Conservation (phyloP, 23 tunicate genomes). For the Corella eumyota region DNA sequence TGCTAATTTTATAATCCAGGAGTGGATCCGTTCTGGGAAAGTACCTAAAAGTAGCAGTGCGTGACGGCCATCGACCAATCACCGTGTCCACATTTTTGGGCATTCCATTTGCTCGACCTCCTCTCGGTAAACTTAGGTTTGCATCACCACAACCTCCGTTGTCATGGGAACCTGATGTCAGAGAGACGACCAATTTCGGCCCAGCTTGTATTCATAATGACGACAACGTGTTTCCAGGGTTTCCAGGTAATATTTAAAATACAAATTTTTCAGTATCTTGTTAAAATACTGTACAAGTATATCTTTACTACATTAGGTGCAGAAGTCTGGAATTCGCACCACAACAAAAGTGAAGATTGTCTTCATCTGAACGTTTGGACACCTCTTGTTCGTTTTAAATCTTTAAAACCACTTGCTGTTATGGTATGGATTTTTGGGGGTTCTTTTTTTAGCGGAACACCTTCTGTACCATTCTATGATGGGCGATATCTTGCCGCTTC, state of each 20-base stretch:
- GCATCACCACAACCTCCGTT: slow-evolving; percentile 26
- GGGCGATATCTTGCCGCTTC: slow-evolving; percentile 52
- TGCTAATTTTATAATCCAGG: too few relatives aligned
- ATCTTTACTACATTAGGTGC: slow-evolving; percentile 21
- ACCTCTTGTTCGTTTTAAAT: not conserved
- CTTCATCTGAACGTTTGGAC: slow-evolving; percentile 49
- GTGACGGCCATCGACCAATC: not conserved
- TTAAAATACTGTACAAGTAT: not conserved
- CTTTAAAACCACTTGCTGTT: slow-evolving; percentile 19
- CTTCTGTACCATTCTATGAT: slow-evolving; percentile 50
- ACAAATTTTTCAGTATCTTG: too few relatives aligned
- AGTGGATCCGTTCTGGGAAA: slow-evolving; percentile 26
- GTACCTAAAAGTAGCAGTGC: not conserved
- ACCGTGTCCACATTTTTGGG: slow-evolving; percentile 35
- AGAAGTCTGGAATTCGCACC: slow-evolving; percentile 61
- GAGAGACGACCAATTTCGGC: slow-evolving; percentile 14
- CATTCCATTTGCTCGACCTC: slow-evolving; percentile 45
- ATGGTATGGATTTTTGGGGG: slow-evolving; percentile 91
- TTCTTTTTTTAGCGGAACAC: slow-evolving; percentile 51
- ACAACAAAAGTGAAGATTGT: slow-evolving; percentile 43
- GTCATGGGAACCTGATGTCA: slow-evolving; percentile 36
- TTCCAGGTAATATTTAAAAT: slow-evolving; percentile 24
- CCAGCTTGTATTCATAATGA: slow-evolving; percentile 39
- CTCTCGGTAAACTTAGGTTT: slow-evolving; percentile 34
- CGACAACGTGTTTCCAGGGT: slow-evolving; percentile 33